Evolutionary conservation across 2,888 invertebrate species (phyloP), one percentile per base, ranked within the genome.

Genomic region (Parnassius orleans): DNA sequence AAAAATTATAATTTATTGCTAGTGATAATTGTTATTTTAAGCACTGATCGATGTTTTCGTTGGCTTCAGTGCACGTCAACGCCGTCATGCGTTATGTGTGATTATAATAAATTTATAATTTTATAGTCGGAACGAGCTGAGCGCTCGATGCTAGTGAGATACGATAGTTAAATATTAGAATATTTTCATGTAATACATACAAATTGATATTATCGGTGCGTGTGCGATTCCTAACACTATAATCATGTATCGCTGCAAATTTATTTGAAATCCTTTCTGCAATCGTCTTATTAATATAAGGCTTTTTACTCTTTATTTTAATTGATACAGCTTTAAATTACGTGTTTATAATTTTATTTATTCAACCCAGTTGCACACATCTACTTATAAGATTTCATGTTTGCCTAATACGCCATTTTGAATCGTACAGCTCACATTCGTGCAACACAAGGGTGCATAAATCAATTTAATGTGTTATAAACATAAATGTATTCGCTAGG

Each of bases 191-290:
- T 56, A 56, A 14, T 48, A 9, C n/a, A 33, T 47, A 33, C 33
- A 9, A 43, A 50, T 42, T 54, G 60, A 60, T 60, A 60, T 55
- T 60, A 60, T 44, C 1, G 43, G 24, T 55, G 54, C 19, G 54
- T 47, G 60, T 11, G 24, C 48, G 19, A 43, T 48, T 50, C 44
- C n/a, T 0, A 46, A 0, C 11, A 9, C 10, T 48, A 48, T 14
- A 14, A 5, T 9, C 14, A 33, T 33, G 33, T 7, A 33, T 33
- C 33, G 33, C 33, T 33, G 33, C 33, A 33, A 33, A 33, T 33
- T 33, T 33, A 33, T 33, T 33, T 33, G 33, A 33, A 33, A 33
- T 33, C 7, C 33, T 1, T 33, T 33, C 11, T 46, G 3, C n/a
- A n/a, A 46, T 46, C 5, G 7, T 9, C n/a, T 46, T 7, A 2